Conservation (phyloP, 2,888 invertebrate genomes). For the Trissoscelio sp. region DNA sequence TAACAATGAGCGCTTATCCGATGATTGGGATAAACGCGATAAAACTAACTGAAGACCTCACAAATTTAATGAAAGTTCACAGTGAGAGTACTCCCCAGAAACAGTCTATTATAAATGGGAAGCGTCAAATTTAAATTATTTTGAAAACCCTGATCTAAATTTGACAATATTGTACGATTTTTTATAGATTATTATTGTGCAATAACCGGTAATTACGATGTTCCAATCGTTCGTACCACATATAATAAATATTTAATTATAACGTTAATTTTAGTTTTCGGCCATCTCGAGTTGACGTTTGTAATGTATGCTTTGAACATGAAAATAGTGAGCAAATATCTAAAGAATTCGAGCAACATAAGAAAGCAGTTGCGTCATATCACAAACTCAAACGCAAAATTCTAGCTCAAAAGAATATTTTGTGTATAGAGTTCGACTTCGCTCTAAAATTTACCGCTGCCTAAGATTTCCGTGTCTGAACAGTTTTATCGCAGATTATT, state of each 20-base stretch:
- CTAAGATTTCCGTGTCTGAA: constrained; percentile 17
- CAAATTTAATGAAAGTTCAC: constrained; percentile 48
- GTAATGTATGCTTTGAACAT: constrained; percentile 24
- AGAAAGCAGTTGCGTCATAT: constrained; percentile 11
- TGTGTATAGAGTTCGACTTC: constrained; percentile 45
- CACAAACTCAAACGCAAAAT: constrained; percentile 24
- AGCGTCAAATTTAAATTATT: constrained; percentile 39
- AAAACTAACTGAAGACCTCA: no score
- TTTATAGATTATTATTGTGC: constrained; percentile 36
- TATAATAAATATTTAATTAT: constrained; percentile 57
- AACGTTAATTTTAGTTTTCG: constrained; percentile 33
- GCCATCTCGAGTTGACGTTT: constrained; percentile 30
- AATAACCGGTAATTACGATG: constrained; percentile 11
- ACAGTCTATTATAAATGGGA: constrained; percentile 34
- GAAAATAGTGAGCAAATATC: constrained; percentile 18
- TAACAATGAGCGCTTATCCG: no score
- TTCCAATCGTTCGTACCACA: constrained; percentile 24
- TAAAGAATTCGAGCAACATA: constrained; percentile 1
- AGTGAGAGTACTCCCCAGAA: constrained; percentile 46
- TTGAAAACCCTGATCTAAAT: constrained; percentile 34
- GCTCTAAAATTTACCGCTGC: constrained; percentile 52
- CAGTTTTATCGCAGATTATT: constrained; percentile 41
- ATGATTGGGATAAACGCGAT: no score
- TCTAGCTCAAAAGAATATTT: constrained; percentile 18
- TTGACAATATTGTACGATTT: constrained; percentile 15